A percentile compares a stretch with the other conserved stretches of the same genome.
phyloP scores from a whole-genome alignment of 2,888 invertebrate genomes.

The Brachynemurus nebulosus region DNA sequence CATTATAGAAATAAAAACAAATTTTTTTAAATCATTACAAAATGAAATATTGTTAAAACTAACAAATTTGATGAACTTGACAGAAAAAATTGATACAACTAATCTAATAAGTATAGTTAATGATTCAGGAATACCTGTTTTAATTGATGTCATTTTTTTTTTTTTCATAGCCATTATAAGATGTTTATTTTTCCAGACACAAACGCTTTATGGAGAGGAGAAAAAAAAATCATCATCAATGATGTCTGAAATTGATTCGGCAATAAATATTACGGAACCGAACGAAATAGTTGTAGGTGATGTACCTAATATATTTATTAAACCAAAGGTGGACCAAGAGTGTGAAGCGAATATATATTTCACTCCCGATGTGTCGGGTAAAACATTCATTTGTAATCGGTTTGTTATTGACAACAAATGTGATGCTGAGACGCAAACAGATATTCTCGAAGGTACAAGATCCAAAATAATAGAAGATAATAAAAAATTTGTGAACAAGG shows the following conservation, averaged over 20 bases:
- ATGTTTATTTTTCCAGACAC: constrained; percentile 14
- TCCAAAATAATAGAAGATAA: neutral
- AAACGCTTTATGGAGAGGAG: constrained; percentile 5
- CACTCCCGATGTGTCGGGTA: neutral
- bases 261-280: neutral
- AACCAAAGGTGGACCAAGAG: constrained; percentile 7
- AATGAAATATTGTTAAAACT: too few relatives aligned
- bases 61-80: too few relatives aligned
- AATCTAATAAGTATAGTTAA: too few relatives aligned
- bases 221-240: constrained; percentile 1
- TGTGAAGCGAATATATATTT: constrained; percentile 11
- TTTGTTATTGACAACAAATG: constrained; percentile 6
- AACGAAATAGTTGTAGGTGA: constrained; percentile 2
- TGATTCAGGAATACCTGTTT: too few relatives aligned
- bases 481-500: constrained; percentile 4
- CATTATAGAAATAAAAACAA: too few relatives aligned
- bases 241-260: neutral
- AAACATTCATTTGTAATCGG: constrained; percentile 13
- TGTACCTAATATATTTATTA: neutral
- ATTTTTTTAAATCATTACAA: too few relatives aligned
- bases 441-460: constrained; percentile 7
- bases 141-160: too few relatives aligned
- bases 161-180: too few relatives aligned
- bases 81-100: too few relatives aligned
- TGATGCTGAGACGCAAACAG: constrained; percentile 12